These are phyloP conservation scores for Eupristina koningsbergeri DNA, from an alignment of 1,140 invertebrate genomes.

Conservation along the genomic window DNA sequence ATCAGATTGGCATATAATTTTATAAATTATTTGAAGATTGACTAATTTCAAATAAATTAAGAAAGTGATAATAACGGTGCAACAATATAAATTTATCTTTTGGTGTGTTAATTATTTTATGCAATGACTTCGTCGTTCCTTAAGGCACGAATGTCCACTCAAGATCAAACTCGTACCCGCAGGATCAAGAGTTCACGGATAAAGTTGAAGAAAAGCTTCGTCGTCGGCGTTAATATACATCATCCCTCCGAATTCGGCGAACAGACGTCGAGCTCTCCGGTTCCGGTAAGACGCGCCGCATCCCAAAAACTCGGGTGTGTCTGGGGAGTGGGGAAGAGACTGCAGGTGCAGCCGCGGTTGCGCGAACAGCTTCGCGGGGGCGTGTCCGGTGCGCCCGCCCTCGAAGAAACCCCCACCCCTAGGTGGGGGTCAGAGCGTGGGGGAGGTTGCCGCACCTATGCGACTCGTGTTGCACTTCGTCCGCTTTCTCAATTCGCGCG, in stretches of 20 bases:
- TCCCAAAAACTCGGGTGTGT: not conserved
- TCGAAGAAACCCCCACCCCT: not conserved
- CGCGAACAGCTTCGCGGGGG: conserved; percentile 33
- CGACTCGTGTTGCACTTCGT: conserved; percentile 7
- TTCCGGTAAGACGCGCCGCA: conserved; percentile 47
- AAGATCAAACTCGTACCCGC: no score
- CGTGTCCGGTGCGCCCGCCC: conserved; percentile 20
- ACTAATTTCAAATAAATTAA: no score
- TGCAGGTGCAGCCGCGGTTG: conserved; percentile 7
- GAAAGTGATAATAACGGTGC: no score
- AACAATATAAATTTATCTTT: no score
- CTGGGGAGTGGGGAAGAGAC: not conserved
- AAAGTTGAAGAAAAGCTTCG: no score
- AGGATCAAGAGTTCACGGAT: not conserved
- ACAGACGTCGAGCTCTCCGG: conserved; percentile 54
- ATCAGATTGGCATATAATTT: no score
- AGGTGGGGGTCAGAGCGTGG: not conserved
- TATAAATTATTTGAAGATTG: no score
- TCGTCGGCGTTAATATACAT: not conserved
- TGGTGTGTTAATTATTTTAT: no score
- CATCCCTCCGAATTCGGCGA: not conserved
- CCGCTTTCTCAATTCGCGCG: not conserved
- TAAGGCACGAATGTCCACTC: no score
- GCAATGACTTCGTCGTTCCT: no score
- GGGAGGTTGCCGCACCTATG: conserved; percentile 27